These are phyloP conservation scores for Orchestes rusci DNA, from an alignment of 2,888 invertebrate genomes.

Conservation along the genomic window DNA sequence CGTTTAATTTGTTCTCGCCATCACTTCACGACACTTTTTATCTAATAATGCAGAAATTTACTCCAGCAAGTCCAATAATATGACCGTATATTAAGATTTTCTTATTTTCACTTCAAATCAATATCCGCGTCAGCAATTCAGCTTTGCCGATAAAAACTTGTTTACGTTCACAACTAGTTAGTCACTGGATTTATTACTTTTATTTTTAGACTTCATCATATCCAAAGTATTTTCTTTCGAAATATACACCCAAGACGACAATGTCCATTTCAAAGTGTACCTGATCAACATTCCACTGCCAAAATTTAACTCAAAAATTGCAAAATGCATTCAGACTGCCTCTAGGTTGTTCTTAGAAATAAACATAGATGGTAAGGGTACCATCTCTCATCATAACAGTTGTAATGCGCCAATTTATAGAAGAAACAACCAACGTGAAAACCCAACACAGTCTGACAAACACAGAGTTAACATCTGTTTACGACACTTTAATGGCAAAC, in stretches of 20 bases:
- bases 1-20: no score
- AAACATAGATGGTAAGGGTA: conserved; percentile 18
- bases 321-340: conserved; percentile 29
- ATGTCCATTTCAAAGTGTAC: conserved; percentile 32
- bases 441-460: conserved; percentile 8
- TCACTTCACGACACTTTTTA: no score
- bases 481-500: conserved; percentile 12
- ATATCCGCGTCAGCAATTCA: no score
- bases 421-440: conserved; percentile 1
- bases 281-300: conserved; percentile 33
- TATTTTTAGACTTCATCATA: conserved; percentile 31
- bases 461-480: conserved; percentile 12
- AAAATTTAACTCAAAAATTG: conserved; percentile 32
- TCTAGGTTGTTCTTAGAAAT: conserved; percentile 33
- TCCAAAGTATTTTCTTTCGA: conserved; percentile 34
- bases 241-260: conserved; percentile 29
- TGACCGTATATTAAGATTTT: no score
- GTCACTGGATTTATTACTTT: background rate
- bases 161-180: no score
- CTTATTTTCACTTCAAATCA: no score
- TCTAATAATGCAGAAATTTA: no score
- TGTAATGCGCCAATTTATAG: no score
- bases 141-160: no score
- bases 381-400: no score
- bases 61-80: no score